phyloP scores from a whole-genome alignment of 2,797 vertebrate genomes.

The Chaenodraco wilsoni region DNA sequence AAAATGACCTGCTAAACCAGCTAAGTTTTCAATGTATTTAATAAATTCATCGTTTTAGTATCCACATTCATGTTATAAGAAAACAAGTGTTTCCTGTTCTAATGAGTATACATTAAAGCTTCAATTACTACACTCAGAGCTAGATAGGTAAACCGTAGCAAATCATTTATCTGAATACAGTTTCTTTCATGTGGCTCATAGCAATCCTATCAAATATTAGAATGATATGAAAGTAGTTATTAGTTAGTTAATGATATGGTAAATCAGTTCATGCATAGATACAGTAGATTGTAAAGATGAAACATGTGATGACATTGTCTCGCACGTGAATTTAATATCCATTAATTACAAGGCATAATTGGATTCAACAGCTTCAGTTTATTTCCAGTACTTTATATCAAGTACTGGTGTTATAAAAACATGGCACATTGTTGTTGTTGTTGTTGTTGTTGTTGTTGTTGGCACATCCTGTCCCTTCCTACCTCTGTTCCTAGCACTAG shows the following conservation, averaged over 20 bases:
- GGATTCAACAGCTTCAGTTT: neutral
- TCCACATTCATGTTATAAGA: neutral
- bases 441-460: neutral
- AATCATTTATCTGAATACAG: conserved; percentile 5
- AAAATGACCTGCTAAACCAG: neutral
- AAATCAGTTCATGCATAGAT: conserved; percentile 13
- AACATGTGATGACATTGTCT: conserved; percentile 7
- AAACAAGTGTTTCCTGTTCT: neutral
- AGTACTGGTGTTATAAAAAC: neutral
- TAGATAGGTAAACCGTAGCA: neutral
- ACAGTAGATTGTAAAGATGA: conserved; percentile 19
- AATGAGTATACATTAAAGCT: neutral
- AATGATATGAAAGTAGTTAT: conserved; percentile 6
- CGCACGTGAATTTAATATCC: neutral
- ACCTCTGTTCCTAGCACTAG: too few relatives aligned
- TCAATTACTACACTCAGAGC: neutral
- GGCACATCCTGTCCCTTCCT: neutral
- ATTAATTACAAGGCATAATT: conserved; percentile 3
- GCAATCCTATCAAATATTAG: neutral
- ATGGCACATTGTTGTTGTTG: too few relatives aligned
- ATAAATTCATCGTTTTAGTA: neutral
- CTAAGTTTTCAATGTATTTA: neutral
- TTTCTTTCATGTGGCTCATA: conserved; percentile 2
- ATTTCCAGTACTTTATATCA: neutral
- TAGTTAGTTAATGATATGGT: neutral